These are phyloP conservation scores for Diarsia mendica DNA, from an alignment of 2,888 invertebrate species.

Conservation along the genomic window DNA sequence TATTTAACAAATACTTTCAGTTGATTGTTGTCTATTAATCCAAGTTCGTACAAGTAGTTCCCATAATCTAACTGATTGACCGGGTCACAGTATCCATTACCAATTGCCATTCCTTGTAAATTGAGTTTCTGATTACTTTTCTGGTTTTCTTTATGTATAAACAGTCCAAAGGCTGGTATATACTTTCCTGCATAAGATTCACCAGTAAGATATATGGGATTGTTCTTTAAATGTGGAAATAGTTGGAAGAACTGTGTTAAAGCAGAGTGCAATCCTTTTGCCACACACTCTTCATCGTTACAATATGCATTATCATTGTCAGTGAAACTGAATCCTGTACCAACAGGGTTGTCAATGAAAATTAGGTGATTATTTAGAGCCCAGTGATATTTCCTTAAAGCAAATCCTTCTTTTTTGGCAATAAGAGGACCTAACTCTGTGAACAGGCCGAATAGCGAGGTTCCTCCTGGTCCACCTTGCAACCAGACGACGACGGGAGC, in stretches of 20 bases:
- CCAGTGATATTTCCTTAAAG: conserved; percentile 89
- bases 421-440: conserved; percentile 91
- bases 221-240: conserved; percentile 88
- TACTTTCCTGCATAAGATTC: conserved; percentile 92
- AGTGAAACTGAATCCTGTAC: conserved; percentile 92
- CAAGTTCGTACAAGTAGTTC: conserved; percentile 87
- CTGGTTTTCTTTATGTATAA: conserved; percentile 87
- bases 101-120: conserved; percentile 89
- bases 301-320: conserved; percentile 88
- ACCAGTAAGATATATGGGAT: conserved; percentile 91
- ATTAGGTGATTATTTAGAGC: conserved; percentile 90
- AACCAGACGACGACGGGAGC: conserved; percentile 90
- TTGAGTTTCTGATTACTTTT: conserved; percentile 78
- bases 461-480: conserved; percentile 91
- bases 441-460: conserved; percentile 89
- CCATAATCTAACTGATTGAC: conserved; percentile 88
- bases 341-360: conserved; percentile 92
- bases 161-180: conserved; percentile 86
- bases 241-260: conserved; percentile 91
- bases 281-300: conserved; percentile 89
- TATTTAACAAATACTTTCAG: conserved; percentile 89
- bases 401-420: conserved; percentile 81
- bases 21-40: conserved; percentile 90
- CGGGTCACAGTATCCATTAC: conserved; percentile 89
- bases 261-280: conserved; percentile 87